phyloP scores from a whole-genome alignment of 23 tunicate genomes.

The Styela clava region DNA sequence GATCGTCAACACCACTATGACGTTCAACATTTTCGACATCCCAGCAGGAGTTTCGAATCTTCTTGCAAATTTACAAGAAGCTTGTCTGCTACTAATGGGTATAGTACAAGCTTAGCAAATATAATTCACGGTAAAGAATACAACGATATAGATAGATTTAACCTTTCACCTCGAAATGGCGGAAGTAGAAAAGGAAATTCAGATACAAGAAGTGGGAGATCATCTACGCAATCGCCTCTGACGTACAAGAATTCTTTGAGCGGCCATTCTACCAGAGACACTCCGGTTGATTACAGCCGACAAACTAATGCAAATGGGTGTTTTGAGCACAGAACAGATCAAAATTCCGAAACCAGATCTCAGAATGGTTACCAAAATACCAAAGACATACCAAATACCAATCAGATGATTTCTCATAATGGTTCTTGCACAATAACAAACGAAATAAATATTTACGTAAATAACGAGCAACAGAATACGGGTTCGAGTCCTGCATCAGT shows the following conservation, averaged over 20 bases:
- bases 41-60: neutral
- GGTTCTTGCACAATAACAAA: constrained; percentile 27
- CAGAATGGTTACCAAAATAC: neutral
- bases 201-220: neutral
- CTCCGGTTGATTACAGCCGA: neutral
- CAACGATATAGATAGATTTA: neutral
- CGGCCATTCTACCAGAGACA: neutral
- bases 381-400: neutral
- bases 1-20: neutral
- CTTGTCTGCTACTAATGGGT: neutral
- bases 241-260: neutral
- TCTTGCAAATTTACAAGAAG: neutral
- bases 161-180: neutral
- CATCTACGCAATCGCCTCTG: neutral
- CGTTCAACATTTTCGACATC: neutral
- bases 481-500: neutral
- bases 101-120: neutral
- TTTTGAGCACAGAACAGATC: neutral
- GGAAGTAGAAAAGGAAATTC: neutral
- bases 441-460: constrained; percentile 30
- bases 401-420: constrained; percentile 11
- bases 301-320: neutral
- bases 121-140: neutral
- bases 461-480: constrained; percentile 6
- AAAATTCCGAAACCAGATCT: neutral